Evolutionary conservation across 2,113 vertebrate genomes (phyloP).

Genomic region (Peromyscus leucopus): DNA sequence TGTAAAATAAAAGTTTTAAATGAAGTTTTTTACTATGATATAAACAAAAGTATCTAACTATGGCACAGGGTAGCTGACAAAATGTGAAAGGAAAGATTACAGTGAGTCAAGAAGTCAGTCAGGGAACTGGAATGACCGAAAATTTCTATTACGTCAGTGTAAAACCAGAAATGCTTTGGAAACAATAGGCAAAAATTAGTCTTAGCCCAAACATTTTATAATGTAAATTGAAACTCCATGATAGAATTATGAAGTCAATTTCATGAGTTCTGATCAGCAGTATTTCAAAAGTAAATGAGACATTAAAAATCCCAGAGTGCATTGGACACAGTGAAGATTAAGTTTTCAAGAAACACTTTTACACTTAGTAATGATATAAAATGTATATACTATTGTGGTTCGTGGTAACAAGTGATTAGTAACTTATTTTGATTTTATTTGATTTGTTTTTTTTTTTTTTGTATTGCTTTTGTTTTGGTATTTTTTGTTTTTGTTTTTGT

Average conservation of each 20-base stretch:
- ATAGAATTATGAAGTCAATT: neutral
- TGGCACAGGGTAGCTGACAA: neutral
- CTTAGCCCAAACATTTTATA: neutral
- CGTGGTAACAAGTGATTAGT: neutral
- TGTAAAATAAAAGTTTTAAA: neutral
- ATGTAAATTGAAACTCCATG: neutral
- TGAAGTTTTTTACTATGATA: neutral
- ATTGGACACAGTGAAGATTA: neutral
- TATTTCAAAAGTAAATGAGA: neutral
- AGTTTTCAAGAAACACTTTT: neutral
- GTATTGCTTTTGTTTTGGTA: too few relatives aligned
- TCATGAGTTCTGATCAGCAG: neutral
- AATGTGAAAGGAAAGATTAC: neutral
- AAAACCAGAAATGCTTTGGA: neutral
- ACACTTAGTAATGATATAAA: slow-evolving; percentile 5
- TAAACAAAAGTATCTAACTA: neutral
- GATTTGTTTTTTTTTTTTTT: neutral
- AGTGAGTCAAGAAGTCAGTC: neutral
- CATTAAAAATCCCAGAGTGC: neutral
- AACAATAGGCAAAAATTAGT: neutral
- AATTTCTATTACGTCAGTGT: neutral
- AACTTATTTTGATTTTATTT: neutral
- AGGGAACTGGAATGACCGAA: neutral
- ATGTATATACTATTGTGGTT: neutral
- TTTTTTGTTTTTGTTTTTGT: too few relatives aligned